Evolutionary conservation across 2,113 vertebrate genomes (phyloP), one percentile per base, ranked within the genome.

Genomic region (Psittacula cyanocephala): DNA sequence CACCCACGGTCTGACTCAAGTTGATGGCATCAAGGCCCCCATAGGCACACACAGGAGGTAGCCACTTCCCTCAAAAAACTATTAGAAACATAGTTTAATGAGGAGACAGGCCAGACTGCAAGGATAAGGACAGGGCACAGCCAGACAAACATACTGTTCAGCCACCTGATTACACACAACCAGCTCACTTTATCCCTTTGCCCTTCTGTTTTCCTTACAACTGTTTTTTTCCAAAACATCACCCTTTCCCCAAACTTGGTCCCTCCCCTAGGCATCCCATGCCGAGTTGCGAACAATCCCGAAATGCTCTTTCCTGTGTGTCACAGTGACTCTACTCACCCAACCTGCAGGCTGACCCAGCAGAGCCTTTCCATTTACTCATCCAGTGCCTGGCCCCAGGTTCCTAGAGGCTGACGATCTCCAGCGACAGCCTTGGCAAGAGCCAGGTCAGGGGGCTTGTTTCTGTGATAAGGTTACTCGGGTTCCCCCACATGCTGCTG

Each of bases 381-480:
- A 16, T 19, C 46, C 43, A 62, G n/a, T 6, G 20, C n/a, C 27
- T 47, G 44, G 23, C 62, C 59, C 13, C 68, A 72, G 47, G 68
- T 60, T 14, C 69, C 39, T 5, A 3, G 52, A 43, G n/a, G 25
- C 41, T 55, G 35, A 60, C 1, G 4, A 63, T 23, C 39, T 62
- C 70, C 69, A 71, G 55, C 4, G 49, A 70, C 53, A 74, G 74
- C 20, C n/a, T 33, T 29, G 43, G 50, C 50, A 70, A 20, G 10
- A 92, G 60, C n/a, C 60, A 50, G 65, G 41, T 60, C 46, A 46
- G 39, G 29, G 46, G 69, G 10, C 37, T 81, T 4, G 0, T 29
- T 85, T 64, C 63, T 81, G 29, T 27, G 47, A 79, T 0, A 0
- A 79, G 39, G 62, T 82, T 64, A 68, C 7, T 0, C 0, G 79